phyloP scores from a whole-genome alignment of 2,113 vertebrate species.

The Opisthocomus hoazin region DNA sequence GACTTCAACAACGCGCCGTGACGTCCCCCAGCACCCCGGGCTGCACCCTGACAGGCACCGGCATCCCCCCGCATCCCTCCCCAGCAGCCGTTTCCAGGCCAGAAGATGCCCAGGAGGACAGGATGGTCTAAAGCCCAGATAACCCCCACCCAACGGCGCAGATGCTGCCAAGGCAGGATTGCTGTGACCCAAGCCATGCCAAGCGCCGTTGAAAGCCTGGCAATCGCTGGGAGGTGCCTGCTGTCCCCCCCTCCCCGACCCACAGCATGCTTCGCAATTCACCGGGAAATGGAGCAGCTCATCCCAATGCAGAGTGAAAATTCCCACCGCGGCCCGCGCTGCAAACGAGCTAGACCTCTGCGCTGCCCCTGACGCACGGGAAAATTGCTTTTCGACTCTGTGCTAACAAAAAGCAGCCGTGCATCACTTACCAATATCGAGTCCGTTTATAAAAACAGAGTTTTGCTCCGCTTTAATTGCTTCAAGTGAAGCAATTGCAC shows the following conservation, averaged over 20 bases:
- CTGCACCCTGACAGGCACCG: accelerated
- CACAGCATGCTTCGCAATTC: background rate
- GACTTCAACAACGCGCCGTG: accelerated
- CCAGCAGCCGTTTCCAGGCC: background rate
- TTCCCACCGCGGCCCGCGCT: background rate
- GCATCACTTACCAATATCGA: background rate
- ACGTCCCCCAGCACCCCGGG: background rate
- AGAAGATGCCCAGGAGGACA: background rate
- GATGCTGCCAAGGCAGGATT: background rate
- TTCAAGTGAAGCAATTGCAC: background rate
- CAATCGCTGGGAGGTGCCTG: background rate
- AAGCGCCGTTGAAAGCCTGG: background rate
- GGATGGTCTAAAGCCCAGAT: background rate
- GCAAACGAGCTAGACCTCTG: background rate
- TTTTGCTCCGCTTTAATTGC: background rate
- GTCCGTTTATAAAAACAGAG: background rate
- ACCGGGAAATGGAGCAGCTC: background rate
- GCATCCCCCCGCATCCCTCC: background rate
- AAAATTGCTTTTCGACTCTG: background rate
- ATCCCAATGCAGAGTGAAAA: background rate
- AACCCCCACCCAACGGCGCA: background rate
- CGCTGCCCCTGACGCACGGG: accelerated
- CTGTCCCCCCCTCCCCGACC: background rate
- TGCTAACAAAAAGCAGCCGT: background rate
- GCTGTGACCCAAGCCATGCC: background rate